Conservation (phyloP, 2,797 vertebrate species). For the Clarias pachynema region DNA sequence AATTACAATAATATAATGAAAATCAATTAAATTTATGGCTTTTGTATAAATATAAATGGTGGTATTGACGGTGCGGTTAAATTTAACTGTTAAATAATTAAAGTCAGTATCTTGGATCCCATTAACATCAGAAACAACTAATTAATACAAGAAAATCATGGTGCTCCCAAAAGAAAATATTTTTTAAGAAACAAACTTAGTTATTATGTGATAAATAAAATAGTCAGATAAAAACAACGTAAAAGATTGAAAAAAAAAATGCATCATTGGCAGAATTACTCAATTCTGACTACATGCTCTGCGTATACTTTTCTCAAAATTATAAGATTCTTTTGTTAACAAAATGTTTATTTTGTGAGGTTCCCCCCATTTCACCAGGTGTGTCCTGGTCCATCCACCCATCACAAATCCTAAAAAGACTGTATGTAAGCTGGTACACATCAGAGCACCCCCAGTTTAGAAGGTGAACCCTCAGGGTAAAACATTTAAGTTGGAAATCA, state of each 20-base stretch:
- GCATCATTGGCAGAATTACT: neutral
- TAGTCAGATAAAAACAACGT: neutral
- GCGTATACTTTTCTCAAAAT: neutral
- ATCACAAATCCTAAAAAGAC: neutral
- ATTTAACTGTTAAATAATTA: no score
- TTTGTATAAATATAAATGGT: no score
- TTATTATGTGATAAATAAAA: neutral
- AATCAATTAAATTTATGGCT: no score
- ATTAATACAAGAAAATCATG: neutral
- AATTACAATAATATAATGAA: no score
- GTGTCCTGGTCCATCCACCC: neutral
- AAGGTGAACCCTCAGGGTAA: neutral
- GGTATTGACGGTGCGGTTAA: no score
- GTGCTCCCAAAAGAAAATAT: neutral
- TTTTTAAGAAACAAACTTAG: neutral
- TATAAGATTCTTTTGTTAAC: neutral
- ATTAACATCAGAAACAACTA: neutral
- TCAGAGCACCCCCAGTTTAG: neutral
- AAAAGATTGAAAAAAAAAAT: neutral
- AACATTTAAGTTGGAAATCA: neutral
- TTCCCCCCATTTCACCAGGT: neutral
- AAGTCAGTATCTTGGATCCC: no score
- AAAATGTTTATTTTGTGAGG: neutral
- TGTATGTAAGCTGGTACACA: no score
- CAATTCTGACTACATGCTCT: neutral